phyloP scores from a whole-genome alignment of 2,113 vertebrate species.

The Lycaon pictus region DNA sequence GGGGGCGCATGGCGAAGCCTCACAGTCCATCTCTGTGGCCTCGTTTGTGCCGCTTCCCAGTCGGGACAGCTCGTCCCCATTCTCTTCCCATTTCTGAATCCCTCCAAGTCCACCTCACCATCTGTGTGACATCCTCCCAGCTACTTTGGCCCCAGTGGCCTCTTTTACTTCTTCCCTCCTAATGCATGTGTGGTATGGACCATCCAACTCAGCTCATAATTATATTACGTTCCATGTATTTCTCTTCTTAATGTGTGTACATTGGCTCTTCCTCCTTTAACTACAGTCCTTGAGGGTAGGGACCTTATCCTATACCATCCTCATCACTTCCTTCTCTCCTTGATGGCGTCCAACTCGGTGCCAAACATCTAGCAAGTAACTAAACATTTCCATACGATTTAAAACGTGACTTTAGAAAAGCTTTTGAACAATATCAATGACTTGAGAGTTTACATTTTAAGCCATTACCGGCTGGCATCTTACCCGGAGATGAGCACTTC shows the following conservation, averaged over 20 bases:
- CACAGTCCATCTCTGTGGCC: neutral
- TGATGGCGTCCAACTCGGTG: neutral
- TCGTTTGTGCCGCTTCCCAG: neutral
- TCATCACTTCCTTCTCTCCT: neutral
- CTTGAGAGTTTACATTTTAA: neutral
- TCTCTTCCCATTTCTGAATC: neutral
- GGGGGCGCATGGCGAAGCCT: neutral
- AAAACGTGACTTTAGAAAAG: neutral
- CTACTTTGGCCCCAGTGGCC: neutral
- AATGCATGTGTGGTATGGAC: neutral
- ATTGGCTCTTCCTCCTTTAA: neutral
- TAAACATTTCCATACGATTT: neutral
- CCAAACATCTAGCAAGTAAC: neutral
- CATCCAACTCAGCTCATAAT: neutral
- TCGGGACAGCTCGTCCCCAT: neutral
- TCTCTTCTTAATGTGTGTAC: neutral
- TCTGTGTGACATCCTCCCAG: neutral
- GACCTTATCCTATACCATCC: neutral
- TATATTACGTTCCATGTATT: neutral
- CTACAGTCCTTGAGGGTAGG: neutral
- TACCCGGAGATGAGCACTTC: neutral
- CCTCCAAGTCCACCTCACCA: neutral
- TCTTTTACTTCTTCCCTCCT: constrained; percentile 23
- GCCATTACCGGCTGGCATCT: neutral
- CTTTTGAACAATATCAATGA: neutral